A percentile compares a stretch with the other conserved stretches of the same genome.
Conservation (phyloP, 2,888 invertebrate species). For the Drosophila paucipuncta region DNA sequence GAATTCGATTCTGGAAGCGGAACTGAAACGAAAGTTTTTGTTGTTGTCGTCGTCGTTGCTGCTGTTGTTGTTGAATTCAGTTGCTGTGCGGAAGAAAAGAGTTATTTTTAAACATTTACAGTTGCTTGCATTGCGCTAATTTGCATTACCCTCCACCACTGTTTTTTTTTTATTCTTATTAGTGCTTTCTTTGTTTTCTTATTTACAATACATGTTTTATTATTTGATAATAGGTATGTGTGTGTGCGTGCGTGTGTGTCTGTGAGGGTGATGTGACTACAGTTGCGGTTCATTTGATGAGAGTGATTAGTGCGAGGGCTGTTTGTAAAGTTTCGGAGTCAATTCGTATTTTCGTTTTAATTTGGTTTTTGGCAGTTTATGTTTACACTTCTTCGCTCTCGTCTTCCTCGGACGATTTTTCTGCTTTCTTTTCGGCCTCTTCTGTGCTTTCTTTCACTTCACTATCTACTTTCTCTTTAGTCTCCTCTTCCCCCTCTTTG, state of each 20-base stretch:
- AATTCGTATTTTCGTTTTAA: constrained; percentile 20
- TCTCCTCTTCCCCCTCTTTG: constrained; percentile 3
- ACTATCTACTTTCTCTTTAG: constrained; percentile 1
- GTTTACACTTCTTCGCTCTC: constrained; percentile 47
- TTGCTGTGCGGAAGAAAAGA: constrained; percentile 36
- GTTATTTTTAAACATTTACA: constrained; percentile 18
- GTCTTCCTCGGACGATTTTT: constrained; percentile 35
- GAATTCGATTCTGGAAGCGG: neutral
- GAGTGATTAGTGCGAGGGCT: constrained; percentile 8
- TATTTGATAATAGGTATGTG: constrained; percentile 52
- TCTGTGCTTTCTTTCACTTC: constrained; percentile 7
- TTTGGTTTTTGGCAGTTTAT: constrained; percentile 21
- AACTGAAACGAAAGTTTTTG: constrained; percentile 7
- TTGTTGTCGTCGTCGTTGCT: neutral
- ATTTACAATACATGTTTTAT: constrained; percentile 68
- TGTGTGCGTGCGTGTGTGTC: constrained; percentile 20
- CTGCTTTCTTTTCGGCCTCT: constrained; percentile 26
- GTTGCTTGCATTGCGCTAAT: constrained; percentile 9
- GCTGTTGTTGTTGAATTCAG: constrained; percentile 18
- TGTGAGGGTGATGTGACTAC: constrained; percentile 25
- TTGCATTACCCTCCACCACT: constrained; percentile 59
- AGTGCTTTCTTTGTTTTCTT: constrained; percentile 49
- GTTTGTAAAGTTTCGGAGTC: constrained; percentile 6
- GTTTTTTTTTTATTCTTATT: constrained; percentile 38
- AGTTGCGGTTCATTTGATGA: constrained; percentile 26